Base-by-base conservation (phyloP, 2,797 vertebrate species). In the Tenualosa thibaudeaui region DNA sequence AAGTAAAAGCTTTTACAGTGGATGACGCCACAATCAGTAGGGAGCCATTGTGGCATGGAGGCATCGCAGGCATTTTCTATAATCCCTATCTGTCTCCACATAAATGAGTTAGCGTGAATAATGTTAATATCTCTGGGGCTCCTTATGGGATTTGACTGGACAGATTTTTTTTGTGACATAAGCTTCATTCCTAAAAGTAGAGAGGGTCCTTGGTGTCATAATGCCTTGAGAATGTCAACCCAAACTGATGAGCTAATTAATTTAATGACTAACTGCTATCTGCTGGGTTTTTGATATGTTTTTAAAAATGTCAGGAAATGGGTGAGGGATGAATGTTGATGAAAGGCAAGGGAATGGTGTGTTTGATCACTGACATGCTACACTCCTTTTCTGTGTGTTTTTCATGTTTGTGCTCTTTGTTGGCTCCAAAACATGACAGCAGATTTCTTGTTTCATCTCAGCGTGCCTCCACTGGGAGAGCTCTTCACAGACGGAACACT, bases 21-120 rank as follows among this genome's bases (percentile, higher is more conserved):
- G 88, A 93, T 91, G 87, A 78, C 82, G 92, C 91, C 91, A 92
- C 93, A 94, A 94, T 93, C 90, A 92, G 87, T 89, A 88, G 84
- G 46, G 91, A 90, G 88, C 88, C 89, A 88, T 88, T 60, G 86
- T 90, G 81, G 86, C 88, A 85, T 87, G 84, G 50, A 60, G 85
- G 91, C 88, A 88, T 86, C 87, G 87, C 83, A 88, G 89, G 92
- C 89, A 91, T 91, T 93, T 89, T 87, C 83, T 86, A 82, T 92
- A 91, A 89, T 86, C 90, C 88, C 91, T 84, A 8, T 88, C 89
- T 92, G 92, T 94, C 92, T 92, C 91, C 89, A 88, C 84, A 85
- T 87, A 93, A 91, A 93, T 90, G 92, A 91, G 93, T 92, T 85
- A 89, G 62, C 83, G 89, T 92, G 89, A 91, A 90, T 82, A 15